Percentiles rank a stretch among this genome's conserved stretches.
phyloP scores from a whole-genome alignment of 2,888 invertebrate genomes.

The Brenthis ino region DNA sequence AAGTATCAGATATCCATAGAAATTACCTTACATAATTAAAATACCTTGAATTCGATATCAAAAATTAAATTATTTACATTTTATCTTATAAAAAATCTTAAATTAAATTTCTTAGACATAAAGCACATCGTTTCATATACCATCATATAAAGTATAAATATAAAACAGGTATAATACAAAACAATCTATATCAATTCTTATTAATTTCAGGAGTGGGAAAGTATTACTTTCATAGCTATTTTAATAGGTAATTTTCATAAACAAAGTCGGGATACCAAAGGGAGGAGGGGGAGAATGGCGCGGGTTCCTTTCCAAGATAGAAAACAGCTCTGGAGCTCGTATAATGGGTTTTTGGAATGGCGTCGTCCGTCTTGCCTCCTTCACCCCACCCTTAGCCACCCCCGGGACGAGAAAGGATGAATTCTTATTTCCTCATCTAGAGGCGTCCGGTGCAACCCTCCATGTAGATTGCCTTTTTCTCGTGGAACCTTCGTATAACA shows the following conservation, averaged over 20 bases:
- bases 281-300: slow-evolving; percentile 55
- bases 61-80: too few relatives aligned
- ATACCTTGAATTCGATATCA: too few relatives aligned
- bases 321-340: slow-evolving; percentile 85
- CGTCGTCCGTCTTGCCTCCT: slow-evolving; percentile 85
- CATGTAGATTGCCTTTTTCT: slow-evolving; percentile 81
- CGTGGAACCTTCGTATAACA: slow-evolving; percentile 77
- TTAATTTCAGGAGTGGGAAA: slow-evolving; percentile 80
- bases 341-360: slow-evolving; percentile 88
- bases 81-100: not conserved
- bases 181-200: slow-evolving; percentile 80
- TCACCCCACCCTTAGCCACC: slow-evolving; percentile 57
- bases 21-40: too few relatives aligned
- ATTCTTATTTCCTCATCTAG: slow-evolving; percentile 82
- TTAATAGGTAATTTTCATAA: slow-evolving; percentile 83
- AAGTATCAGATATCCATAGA: too few relatives aligned
- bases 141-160: not conserved
- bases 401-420: slow-evolving; percentile 79
- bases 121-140: slow-evolving; percentile 1
- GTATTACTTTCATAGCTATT: slow-evolving; percentile 81
- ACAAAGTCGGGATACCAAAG: slow-evolving; percentile 78
- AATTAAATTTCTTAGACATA: not conserved
- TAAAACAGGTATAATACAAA: slow-evolving; percentile 52
- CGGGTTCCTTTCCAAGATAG: slow-evolving; percentile 77
- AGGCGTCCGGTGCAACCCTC: slow-evolving; percentile 79